Percentiles rank a stretch among this genome's conserved stretches.
phyloP scores from a whole-genome alignment of 2,113 vertebrate species.

The Toxotes jaculatrix region DNA sequence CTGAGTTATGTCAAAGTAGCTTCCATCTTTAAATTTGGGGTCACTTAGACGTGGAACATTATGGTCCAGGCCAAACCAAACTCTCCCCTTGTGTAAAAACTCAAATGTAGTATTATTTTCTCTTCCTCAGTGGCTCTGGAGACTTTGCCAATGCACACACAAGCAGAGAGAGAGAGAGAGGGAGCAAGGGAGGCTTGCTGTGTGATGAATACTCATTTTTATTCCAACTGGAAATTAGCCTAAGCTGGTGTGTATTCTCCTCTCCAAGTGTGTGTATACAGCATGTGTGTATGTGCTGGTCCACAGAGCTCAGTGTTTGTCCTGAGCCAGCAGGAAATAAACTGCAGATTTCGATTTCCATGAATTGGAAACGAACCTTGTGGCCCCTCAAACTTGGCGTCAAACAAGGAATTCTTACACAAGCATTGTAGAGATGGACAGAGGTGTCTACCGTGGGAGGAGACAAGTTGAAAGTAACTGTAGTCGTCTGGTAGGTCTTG shows the following conservation, averaged over 20 bases:
- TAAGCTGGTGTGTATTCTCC: constrained; percentile 36
- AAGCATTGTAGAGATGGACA: constrained; percentile 28
- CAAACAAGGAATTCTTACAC: constrained; percentile 32
- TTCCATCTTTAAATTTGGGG: constrained; percentile 48
- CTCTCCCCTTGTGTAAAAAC: constrained; percentile 55
- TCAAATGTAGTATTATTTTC: constrained; percentile 66
- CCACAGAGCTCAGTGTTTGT: constrained; percentile 17
- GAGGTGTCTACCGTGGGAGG: neutral
- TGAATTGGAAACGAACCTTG: constrained; percentile 47
- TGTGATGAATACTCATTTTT: constrained; percentile 60
- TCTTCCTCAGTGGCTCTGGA: constrained; percentile 52
- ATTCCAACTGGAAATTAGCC: constrained; percentile 71
- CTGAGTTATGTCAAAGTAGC: constrained; percentile 51
- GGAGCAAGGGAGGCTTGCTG: constrained; percentile 29
- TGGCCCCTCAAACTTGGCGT: constrained; percentile 57
- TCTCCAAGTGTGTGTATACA: constrained; percentile 15
- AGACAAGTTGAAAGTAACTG: constrained; percentile 1
- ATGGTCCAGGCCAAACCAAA: constrained; percentile 61
- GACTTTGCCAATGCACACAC: constrained; percentile 60
- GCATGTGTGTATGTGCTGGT: constrained; percentile 17
- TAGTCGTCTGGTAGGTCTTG: neutral
- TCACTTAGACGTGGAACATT: constrained; percentile 70
- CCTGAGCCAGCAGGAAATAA: constrained; percentile 67
- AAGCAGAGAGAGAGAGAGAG: constrained; percentile 17
- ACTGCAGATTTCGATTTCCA: constrained; percentile 63